These are phyloP conservation scores for Oreotrochilus melanogaster DNA, from an alignment of 2,113 vertebrate species.

Conservation along the genomic window DNA sequence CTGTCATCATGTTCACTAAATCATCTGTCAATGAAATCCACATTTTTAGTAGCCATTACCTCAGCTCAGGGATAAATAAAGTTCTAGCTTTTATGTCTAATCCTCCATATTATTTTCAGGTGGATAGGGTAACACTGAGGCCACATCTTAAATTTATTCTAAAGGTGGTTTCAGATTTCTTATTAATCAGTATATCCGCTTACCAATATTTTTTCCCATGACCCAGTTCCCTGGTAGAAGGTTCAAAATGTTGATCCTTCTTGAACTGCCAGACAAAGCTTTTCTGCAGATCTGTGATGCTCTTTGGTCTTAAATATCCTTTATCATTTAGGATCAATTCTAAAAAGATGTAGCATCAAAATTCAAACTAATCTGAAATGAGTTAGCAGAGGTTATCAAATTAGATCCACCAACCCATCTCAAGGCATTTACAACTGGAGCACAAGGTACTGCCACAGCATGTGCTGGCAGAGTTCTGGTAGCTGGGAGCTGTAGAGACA, in stretches of 20 bases:
- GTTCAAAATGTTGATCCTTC: not conserved
- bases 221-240: not conserved
- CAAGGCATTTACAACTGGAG: not conserved
- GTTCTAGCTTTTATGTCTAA: constrained; percentile 60
- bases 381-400: not conserved
- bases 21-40: constrained; percentile 58
- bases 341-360: not conserved
- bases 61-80: constrained; percentile 55
- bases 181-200: constrained; percentile 35
- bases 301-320: not conserved
- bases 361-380: not conserved
- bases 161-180: constrained; percentile 41
- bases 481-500: not conserved
- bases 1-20: constrained; percentile 59
- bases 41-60: constrained; percentile 57
- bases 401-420: not conserved
- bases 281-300: not conserved
- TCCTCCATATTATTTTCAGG: constrained; percentile 54
- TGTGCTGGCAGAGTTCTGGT: not conserved
- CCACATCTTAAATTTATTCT: constrained; percentile 31
- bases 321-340: not conserved
- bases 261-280: not conserved
- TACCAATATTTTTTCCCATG: not conserved
- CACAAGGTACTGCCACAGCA: not conserved
- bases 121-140: constrained; percentile 20